These are phyloP conservation scores for Exaiptasia diaphana DNA, from an alignment of 64 coral and sea anemone species.

Conservation along the genomic window DNA sequence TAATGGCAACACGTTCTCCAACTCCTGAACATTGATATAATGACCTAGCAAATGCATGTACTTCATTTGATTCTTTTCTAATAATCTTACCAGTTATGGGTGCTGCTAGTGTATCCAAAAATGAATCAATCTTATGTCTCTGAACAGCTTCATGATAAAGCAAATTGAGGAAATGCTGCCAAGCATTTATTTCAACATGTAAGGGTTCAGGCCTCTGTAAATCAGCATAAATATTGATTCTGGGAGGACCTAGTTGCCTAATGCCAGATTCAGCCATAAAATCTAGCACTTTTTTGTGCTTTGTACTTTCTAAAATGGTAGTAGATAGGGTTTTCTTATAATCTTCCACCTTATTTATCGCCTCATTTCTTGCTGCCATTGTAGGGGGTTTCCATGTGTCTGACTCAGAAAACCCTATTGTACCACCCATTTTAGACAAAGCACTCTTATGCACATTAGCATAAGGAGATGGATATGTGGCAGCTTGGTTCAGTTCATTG, in stretches of 20 bases:
- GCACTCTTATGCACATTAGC: constrained; percentile 2
- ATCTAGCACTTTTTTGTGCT: neutral
- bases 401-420: neutral
- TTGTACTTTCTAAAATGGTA: neutral
- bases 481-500: constrained; percentile 22
- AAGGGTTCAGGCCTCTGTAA: constrained; percentile 28
- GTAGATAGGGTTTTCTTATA: neutral
- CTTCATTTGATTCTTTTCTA: too few species aligned
- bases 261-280: constrained; percentile 24
- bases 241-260: neutral
- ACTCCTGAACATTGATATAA: too few species aligned
- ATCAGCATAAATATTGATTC: constrained; percentile 28
- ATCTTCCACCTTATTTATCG: neutral
- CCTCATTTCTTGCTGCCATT: neutral
- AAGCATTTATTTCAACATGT: constrained; percentile 55
- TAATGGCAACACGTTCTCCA: too few species aligned
- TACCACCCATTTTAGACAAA: neutral
- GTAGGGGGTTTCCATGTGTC: constrained; percentile 9
- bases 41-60: too few species aligned
- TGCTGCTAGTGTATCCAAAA: too few species aligned
- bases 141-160: neutral
- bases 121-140: neutral
- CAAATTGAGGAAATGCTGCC: neutral
- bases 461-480: constrained; percentile 28
- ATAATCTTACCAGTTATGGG: too few species aligned